phyloP scores from a whole-genome alignment of 2,888 invertebrate genomes.

The Ennomos fuscantarius region DNA sequence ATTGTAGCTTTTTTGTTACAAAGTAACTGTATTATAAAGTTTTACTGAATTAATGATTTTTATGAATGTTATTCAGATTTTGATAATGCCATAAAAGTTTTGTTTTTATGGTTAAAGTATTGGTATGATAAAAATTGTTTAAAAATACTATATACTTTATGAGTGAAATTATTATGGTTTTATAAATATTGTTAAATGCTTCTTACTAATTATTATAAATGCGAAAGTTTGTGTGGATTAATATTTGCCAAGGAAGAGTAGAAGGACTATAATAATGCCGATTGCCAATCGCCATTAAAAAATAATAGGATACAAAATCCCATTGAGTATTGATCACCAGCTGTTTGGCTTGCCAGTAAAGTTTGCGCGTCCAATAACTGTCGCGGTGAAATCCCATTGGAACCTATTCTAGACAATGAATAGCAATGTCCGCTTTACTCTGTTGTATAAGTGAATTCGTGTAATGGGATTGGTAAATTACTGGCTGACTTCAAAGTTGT shows the following conservation, averaged over 20 bases:
- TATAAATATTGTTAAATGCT: too few species aligned
- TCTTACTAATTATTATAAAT: too few species aligned
- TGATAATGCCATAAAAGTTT: constrained; percentile 23
- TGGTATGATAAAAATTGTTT: constrained; percentile 1
- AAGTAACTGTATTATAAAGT: constrained; percentile 14
- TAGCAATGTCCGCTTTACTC: constrained; percentile 6
- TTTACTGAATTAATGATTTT: constrained; percentile 19
- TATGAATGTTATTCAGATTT: constrained; percentile 15
- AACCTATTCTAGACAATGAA: constrained; percentile 13
- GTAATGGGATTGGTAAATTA: constrained; percentile 2
- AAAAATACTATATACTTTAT: too few species aligned
- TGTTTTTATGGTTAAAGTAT: constrained; percentile 5
- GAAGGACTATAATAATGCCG: too few species aligned
- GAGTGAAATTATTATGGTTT: too few species aligned
- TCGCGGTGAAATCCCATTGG: constrained; percentile 28
- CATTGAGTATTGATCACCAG: background rate
- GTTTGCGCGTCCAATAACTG: constrained; percentile 31
- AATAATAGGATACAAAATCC: too few species aligned
- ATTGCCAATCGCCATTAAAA: too few species aligned
- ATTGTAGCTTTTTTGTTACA: constrained; percentile 16
- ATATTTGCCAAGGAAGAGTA: background rate
- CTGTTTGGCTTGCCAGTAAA: constrained; percentile 14
- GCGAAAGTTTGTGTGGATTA: background rate
- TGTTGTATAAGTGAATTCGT: background rate
- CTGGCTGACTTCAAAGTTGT: background rate